Conservation (phyloP, 1,140 invertebrate genomes). For the Eumaeus atala region DNA sequence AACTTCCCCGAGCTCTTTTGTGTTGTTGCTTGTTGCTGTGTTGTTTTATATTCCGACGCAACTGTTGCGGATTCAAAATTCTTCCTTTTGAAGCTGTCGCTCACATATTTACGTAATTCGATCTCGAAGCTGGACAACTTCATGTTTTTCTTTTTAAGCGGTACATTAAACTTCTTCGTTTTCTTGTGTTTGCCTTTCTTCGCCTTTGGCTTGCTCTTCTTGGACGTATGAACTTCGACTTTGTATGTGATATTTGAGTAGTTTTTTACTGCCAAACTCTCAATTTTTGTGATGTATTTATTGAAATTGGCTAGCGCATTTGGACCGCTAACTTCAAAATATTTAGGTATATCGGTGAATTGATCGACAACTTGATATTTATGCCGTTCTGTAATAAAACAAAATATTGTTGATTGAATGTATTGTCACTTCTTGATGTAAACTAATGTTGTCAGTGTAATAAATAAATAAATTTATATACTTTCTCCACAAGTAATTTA, state of each 20-base stretch:
- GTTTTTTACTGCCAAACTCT: slow-evolving; percentile 33
- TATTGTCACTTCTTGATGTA: no score
- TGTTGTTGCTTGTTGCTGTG: slow-evolving; percentile 32
- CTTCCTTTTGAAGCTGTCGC: slow-evolving; percentile 29
- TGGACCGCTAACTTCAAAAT: slow-evolving; percentile 45
- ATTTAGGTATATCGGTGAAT: slow-evolving; percentile 44
- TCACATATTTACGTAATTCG: slow-evolving; percentile 39
- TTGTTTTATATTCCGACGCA: slow-evolving; percentile 36
- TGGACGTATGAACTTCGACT: slow-evolving; percentile 38
- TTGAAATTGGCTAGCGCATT: slow-evolving; percentile 37
- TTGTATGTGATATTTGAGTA: slow-evolving; percentile 44
- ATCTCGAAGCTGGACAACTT: slow-evolving; percentile 57
- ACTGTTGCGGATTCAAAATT: slow-evolving; percentile 23
- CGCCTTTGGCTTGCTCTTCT: slow-evolving; percentile 1
- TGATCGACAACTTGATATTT: slow-evolving; percentile 37
- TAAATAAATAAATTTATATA: no score
- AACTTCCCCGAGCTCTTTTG: slow-evolving; percentile 40
- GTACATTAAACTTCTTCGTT: slow-evolving; percentile 57
- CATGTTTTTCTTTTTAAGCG: slow-evolving; percentile 58
- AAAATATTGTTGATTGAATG: slow-evolving; percentile 17
- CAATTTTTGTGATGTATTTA: slow-evolving; percentile 45
- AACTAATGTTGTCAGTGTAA: no score
- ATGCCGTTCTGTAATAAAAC: slow-evolving; percentile 37
- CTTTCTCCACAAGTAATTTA: no score
- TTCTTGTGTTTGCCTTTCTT: slow-evolving; percentile 27